phyloP scores from a whole-genome alignment of 53 echinoderm and acorn worm genomes.

The Arbacia lixula region DNA sequence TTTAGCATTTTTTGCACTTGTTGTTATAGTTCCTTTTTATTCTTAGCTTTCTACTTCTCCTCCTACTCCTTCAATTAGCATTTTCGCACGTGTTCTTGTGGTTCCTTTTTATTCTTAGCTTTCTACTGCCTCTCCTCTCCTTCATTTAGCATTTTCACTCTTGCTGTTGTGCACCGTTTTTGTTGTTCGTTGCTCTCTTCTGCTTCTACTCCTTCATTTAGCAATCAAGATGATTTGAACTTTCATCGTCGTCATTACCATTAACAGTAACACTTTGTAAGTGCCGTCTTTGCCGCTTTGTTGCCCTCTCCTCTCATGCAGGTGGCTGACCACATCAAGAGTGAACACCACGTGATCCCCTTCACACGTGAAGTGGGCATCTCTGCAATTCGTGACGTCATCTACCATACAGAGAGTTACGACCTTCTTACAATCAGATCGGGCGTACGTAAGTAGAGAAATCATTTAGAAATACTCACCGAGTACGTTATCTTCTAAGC shows the following conservation, averaged over 20 bases:
- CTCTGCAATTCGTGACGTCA: slow-evolving; percentile 85
- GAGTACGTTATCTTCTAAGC: neutral
- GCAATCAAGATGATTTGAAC: neutral
- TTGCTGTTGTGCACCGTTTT: neutral
- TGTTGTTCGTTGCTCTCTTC: neutral
- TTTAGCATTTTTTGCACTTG: neutral
- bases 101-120: neutral
- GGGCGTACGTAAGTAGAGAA: slow-evolving; percentile 69
- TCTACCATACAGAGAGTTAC: slow-evolving; percentile 81
- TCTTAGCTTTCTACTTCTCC: neutral
- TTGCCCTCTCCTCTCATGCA: neutral
- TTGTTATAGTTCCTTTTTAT: neutral
- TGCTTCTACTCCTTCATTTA: neutral
- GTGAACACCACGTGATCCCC: slow-evolving; percentile 83
- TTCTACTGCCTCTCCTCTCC: neutral
- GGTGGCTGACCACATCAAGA: slow-evolving; percentile 83
- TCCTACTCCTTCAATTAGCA: neutral
- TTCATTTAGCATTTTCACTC: neutral
- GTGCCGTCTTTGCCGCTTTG: neutral
- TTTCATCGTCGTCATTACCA: neutral
- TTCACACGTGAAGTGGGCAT: slow-evolving; percentile 85
- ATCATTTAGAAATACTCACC: neutral
- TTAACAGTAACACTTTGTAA: neutral
- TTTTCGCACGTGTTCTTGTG: neutral
- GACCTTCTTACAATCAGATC: slow-evolving; percentile 86